Conservation (phyloP, 2,888 invertebrate species). For the Spatulosminthurus flaviceps region DNA sequence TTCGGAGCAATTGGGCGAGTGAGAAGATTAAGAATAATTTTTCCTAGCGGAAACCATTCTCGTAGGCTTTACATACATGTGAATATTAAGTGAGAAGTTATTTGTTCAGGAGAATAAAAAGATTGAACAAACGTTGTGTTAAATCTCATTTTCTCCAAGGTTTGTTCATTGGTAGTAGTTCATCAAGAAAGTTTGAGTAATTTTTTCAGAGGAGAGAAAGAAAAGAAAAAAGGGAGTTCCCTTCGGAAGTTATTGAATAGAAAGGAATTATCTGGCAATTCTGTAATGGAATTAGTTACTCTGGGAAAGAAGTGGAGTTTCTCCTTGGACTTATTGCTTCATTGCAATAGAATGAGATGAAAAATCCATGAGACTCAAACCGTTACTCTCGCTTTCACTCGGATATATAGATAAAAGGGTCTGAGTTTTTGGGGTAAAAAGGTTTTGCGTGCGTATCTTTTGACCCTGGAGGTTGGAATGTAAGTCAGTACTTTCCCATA, state of each 20-base stretch:
- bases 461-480: no score
- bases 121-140: no score
- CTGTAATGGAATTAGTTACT: constrained; percentile 39
- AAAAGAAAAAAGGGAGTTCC: background rate
- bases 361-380: constrained; percentile 1
- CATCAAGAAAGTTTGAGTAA: background rate
- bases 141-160: background rate
- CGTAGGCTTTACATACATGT: no score
- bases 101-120: no score
- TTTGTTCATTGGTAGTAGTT: background rate
- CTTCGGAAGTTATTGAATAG: constrained; percentile 16
- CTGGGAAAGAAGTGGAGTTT: background rate
- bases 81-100: no score
- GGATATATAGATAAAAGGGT: background rate
- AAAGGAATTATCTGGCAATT: constrained; percentile 20
- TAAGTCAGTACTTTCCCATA: no score
- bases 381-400: background rate
- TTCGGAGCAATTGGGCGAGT: no score
- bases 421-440: background rate
- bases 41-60: no score
- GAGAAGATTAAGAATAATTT: no score
- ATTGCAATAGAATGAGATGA: constrained; percentile 33
- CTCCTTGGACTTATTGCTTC: constrained; percentile 22
- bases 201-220: background rate
- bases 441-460: background rate